Base-by-base conservation (phyloP, 2,113 vertebrate species). In the Salvelinus fontinalis region DNA sequence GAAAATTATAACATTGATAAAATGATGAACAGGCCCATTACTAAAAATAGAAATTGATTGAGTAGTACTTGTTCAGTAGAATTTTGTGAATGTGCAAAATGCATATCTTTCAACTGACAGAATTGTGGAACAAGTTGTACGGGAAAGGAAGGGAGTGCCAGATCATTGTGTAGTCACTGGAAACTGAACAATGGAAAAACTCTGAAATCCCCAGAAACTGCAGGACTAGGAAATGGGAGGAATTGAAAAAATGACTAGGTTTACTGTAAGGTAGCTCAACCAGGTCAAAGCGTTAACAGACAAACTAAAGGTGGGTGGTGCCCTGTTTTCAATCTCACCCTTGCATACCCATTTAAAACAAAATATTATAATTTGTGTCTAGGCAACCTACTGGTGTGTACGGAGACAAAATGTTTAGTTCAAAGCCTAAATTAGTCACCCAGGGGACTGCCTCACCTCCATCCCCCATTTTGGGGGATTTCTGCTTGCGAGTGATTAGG, bases 401-500 rank as follows among this genome's bases (percentile, higher is more conserved):
- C 57, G 49, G 76, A 64, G 67, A 68, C 71, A 78, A 80, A 82
- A 84, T 74, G 76, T 79, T 78, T 79, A 70, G 83, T 80, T 87
- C 71, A n/a, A 85, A 85, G 79, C 78, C 83, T 89, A 88, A 92
- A 88, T 81, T 79, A 86, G 82, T 86, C 85, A 86, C 88, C 39
- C 80, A 54, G 62, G 86, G 79, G 85, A 86, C 76, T 24, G 26
- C 70, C 74, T 83, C 76, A 29, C 18, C 49, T 34, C 70, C 77
- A 48, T 71, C 57, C 67, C 75, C 62, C 69, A 79, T 88, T 84
- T 89, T 83, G 80, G 84, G 84, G 81, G 87, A 88, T 84, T 90
- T 92, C 88, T 87, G 89, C 20, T 20, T 89, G 76, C 83, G 70
- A 14, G 78, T 92, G 91, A 91, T 92, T 91, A 91, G 86, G 78